Conservation (phyloP, 2,888 invertebrate species). For the Hetaerina titia region DNA sequence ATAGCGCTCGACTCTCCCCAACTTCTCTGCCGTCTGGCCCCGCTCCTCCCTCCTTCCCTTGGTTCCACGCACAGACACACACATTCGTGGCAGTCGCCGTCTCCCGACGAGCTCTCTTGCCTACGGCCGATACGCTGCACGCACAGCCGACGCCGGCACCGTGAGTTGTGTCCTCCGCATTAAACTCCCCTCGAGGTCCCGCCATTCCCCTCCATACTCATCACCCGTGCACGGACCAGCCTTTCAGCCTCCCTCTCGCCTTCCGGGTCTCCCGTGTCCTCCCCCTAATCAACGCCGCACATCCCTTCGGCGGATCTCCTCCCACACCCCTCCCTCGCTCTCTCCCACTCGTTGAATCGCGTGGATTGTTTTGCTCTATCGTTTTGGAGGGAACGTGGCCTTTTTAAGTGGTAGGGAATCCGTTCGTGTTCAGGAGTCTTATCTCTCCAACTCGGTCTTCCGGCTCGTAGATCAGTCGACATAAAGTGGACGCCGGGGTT, state of each 20-base stretch:
- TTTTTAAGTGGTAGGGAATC: conserved; percentile 47
- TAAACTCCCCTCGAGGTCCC: neutral
- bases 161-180: conserved; percentile 45
- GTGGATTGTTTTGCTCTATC: neutral
- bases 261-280: neutral
- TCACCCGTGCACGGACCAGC: neutral
- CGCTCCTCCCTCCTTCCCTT: neutral
- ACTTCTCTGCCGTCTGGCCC: neutral
- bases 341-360: neutral
- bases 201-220: neutral
- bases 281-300: neutral
- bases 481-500: conserved; percentile 54
- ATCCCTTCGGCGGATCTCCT: neutral
- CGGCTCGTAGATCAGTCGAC: conserved; percentile 20
- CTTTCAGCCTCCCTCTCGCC: neutral
- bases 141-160: neutral
- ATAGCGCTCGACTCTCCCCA: conserved; percentile 11
- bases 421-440: conserved; percentile 4
- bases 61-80: neutral
- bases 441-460: conserved; percentile 17
- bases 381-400: conserved; percentile 33
- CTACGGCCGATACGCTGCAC: conserved; percentile 21
- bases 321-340: neutral
- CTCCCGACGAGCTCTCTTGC: neutral
- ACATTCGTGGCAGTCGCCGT: neutral